These are phyloP conservation scores for Hydropsyche betteni DNA, from an alignment of 2,888 invertebrate species.

Conservation along the genomic window DNA sequence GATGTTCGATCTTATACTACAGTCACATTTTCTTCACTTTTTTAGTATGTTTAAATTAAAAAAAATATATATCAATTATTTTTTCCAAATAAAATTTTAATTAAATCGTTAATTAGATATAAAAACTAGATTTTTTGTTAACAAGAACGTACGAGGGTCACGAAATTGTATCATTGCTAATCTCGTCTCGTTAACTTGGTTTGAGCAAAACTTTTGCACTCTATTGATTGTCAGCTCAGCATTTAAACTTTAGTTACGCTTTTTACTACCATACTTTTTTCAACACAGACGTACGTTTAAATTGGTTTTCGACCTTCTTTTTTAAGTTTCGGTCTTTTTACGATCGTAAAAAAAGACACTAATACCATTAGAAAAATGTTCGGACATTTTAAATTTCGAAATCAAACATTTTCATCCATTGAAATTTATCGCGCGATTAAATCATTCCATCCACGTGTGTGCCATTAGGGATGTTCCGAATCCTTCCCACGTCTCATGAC, in stretches of 20 bases:
- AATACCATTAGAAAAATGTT: neutral
- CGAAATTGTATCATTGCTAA: no score
- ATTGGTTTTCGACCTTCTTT: neutral
- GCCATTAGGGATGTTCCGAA: neutral
- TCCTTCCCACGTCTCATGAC: slow-evolving; percentile 8
- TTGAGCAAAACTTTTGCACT: no score
- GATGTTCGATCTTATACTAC: no score
- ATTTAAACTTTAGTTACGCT: neutral
- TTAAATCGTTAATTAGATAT: no score
- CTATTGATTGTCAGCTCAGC: neutral
- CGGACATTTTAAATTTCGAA: neutral
- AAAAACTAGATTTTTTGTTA: no score
- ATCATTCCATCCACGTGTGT: neutral
- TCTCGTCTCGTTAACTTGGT: no score
- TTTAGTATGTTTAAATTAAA: no score
- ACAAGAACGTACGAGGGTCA: no score
- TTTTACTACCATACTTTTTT: neutral
- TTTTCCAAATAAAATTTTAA: no score
- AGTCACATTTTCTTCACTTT: no score
- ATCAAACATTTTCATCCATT: neutral
- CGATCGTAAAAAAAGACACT: neutral
- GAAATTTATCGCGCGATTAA: neutral
- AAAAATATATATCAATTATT: no score
- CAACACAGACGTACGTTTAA: neutral
- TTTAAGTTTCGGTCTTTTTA: no score